Base-by-base conservation (phyloP, 2,113 vertebrate species). In the Procavia capensis region DNA sequence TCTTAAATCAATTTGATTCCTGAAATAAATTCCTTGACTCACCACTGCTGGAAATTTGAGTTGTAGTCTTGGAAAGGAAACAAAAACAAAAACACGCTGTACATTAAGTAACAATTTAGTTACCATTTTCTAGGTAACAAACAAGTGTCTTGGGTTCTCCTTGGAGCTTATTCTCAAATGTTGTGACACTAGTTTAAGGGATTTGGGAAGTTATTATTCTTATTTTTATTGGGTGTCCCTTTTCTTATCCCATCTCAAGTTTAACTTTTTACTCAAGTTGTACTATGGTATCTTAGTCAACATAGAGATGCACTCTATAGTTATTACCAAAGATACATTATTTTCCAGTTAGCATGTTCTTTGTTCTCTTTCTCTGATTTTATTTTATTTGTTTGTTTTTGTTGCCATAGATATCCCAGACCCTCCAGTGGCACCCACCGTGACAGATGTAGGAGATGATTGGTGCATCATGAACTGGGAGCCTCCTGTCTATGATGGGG, bases 381-480 rank as follows among this genome's bases (percentile, higher is more conserved):
- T 45, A 31, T 81, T 83, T 88, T 78, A 63, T 59, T 80, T 70
- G 59, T 61, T 72, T 20, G 11, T 66, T 70, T 93, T 95, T 1
- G 93, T 94, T 93, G 5, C 72, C 70, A 83, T 98, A 99, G 99
- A 99, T 97, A 99, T 99, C 92, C 99, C 99, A 63, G 99, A 99
- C 95, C 98, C 99, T 93, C 99, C 99, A 66, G 98, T 99, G 31
- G 98, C 99, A 94, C 99, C 99, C 0, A 98, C 98, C 36, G 99
- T 99, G 68, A 98, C 98, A 24, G 98, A 98, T 1, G 99, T 99
- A 17, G 99, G 99, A n/a, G 99, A 99, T 68, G 99, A 99, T 34
- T 99, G 99, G 99, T 99, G 99, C 91, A 96, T 98, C 61, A 99
- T 99, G 99, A 99, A 97, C 66, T 99, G 99, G 99, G 99, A 99